Conservation (phyloP, 2,797 vertebrate species). For the Characodon lateralis region DNA sequence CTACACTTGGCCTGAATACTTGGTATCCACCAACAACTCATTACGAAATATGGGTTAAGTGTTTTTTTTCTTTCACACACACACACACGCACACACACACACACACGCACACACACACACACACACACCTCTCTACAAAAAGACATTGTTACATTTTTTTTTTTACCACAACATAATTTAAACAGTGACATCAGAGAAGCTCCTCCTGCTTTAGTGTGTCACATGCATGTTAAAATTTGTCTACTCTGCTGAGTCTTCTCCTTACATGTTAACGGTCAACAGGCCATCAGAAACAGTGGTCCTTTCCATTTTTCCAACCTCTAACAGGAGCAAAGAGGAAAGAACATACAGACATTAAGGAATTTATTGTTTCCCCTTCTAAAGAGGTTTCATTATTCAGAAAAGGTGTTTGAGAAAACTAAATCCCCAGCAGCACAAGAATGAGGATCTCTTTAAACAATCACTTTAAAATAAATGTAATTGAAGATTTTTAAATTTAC, state of each 20-base stretch:
- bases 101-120: background rate
- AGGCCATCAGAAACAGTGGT: background rate
- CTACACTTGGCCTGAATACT: no score
- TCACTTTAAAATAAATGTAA: background rate
- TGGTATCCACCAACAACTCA: no score
- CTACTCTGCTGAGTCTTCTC: slow-evolving; percentile 43
- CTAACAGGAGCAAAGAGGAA: background rate
- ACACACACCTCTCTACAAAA: background rate
- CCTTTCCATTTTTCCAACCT: slow-evolving; percentile 24
- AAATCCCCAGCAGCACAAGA: background rate
- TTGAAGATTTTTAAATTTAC: background rate
- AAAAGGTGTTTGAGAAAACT: background rate
- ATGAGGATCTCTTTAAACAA: background rate
- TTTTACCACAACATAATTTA: background rate
- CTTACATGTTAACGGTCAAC: slow-evolving; percentile 42
- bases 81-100: background rate
- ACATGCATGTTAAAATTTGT: slow-evolving; percentile 45
- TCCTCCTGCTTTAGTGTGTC: background rate
- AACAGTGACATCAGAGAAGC: background rate
- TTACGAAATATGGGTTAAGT: no score
- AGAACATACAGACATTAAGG: background rate
- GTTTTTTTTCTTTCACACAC: no score
- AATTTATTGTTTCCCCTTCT: no score
- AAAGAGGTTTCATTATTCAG: no score
- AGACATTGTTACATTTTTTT: background rate